A percentile compares a stretch with the other conserved stretches of the same genome.
These are phyloP conservation scores for Euproctis similis DNA, from an alignment of 2,888 invertebrate genomes.

Conservation along the genomic window DNA sequence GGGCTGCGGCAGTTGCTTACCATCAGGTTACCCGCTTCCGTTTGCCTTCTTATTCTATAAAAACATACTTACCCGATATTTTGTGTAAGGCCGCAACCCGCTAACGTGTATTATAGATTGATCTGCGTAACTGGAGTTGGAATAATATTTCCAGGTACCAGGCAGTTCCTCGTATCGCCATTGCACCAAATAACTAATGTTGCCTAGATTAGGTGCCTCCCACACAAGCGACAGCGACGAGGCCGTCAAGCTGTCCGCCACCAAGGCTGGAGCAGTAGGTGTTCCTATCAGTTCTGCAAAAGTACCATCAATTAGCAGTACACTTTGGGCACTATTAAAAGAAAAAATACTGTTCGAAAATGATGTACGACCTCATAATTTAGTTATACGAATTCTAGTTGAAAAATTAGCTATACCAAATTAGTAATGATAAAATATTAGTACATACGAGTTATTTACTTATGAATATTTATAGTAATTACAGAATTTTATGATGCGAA, in stretches of 20 bases:
- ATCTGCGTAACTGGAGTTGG: constrained; percentile 81
- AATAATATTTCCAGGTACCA: constrained; percentile 88
- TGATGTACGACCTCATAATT: not conserved
- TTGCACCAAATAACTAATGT: constrained; percentile 80
- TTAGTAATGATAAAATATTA: too few species aligned
- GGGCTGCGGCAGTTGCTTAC: too few species aligned
- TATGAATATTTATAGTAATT: too few species aligned
- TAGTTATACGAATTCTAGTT: not conserved
- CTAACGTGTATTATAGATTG: constrained; percentile 82
- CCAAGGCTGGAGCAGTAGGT: constrained; percentile 84
- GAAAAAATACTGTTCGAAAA: not conserved
- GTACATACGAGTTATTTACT: too few species aligned
- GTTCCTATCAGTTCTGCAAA: constrained; percentile 78
- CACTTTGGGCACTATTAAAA: not conserved
- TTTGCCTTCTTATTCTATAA: too few species aligned
- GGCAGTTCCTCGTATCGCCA: constrained; percentile 83
- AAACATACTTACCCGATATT: constrained; percentile 83
- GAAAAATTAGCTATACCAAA: too few species aligned
- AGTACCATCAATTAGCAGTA: not conserved
- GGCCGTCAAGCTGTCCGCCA: constrained; percentile 84
- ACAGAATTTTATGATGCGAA: too few species aligned
- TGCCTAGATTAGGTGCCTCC: constrained; percentile 78
- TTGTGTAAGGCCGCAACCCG: constrained; percentile 89
- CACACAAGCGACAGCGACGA: constrained; percentile 88
- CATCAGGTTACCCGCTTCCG: too few species aligned